These are phyloP conservation scores for Siniperca scherzeri DNA, from an alignment of 2,797 vertebrate species.

Conservation along the genomic window DNA sequence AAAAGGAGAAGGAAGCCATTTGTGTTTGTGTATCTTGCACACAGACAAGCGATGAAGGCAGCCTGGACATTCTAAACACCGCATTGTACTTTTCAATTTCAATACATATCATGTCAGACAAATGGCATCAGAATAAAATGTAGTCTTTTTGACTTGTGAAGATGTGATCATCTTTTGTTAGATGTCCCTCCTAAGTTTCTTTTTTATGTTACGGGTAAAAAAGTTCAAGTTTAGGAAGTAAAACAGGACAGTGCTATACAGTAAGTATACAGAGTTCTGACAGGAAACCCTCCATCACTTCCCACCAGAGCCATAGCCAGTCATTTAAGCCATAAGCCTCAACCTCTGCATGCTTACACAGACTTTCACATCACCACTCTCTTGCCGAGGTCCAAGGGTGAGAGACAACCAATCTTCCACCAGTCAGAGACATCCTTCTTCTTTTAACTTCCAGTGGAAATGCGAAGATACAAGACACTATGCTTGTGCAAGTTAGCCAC, in stretches of 20 bases:
- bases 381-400: conserved; percentile 34
- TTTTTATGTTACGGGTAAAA: neutral
- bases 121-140: neutral
- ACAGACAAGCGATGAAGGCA: neutral
- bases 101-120: neutral
- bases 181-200: neutral
- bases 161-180: neutral
- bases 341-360: conserved; percentile 40
- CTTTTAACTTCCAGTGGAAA: conserved; percentile 6
- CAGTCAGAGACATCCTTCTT: conserved; percentile 7
- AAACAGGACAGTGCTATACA: conserved; percentile 9
- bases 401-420: neutral
- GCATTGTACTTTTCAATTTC: neutral
- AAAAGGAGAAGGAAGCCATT: neutral
- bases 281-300: conserved; percentile 22
- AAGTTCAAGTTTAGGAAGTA: neutral
- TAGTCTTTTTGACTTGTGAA: neutral
- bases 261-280: conserved; percentile 9
- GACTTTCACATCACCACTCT: conserved; percentile 35
- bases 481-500: neutral
- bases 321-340: conserved; percentile 9
- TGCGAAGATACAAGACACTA: conserved; percentile 20
- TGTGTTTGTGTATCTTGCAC: conserved; percentile 1
- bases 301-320: too few relatives aligned
- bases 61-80: neutral